Evolutionary conservation across 2,113 vertebrate genomes (phyloP).

Genomic region (Raja brachyura): DNA sequence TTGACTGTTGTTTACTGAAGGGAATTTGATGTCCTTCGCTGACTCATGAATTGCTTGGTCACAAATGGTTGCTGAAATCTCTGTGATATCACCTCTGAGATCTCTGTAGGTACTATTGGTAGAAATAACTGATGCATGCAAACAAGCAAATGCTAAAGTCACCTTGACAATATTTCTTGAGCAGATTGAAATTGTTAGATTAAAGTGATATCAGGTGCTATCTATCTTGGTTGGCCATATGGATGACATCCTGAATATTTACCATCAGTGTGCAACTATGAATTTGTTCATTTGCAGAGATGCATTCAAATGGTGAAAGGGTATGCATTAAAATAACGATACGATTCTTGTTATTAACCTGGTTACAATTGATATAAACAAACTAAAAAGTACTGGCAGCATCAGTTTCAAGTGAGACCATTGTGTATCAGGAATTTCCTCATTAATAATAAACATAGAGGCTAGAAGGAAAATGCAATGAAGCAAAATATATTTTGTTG

Average conservation of each 20-base stretch:
- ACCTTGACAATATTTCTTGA: neutral
- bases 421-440: neutral
- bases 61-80: neutral
- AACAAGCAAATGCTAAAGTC: neutral
- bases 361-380: neutral
- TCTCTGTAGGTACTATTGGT: neutral
- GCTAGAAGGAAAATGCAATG: neutral
- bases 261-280: neutral
- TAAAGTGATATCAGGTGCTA: neutral
- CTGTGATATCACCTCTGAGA: neutral
- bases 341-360: neutral
- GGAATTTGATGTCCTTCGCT: too few species aligned
- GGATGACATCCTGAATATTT: neutral
- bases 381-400: neutral
- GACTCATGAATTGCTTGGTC: neutral
- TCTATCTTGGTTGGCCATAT: neutral
- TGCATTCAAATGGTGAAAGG: neutral
- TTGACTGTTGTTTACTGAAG: too few species aligned
- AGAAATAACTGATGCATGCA: neutral
- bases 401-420: neutral
- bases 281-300: neutral
- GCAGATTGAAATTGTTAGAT: neutral
- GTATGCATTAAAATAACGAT: neutral
- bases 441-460: neutral
- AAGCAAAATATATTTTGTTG: neutral